phyloP scores from a whole-genome alignment of 2,113 vertebrate species.

The Vulpes lagopus region DNA sequence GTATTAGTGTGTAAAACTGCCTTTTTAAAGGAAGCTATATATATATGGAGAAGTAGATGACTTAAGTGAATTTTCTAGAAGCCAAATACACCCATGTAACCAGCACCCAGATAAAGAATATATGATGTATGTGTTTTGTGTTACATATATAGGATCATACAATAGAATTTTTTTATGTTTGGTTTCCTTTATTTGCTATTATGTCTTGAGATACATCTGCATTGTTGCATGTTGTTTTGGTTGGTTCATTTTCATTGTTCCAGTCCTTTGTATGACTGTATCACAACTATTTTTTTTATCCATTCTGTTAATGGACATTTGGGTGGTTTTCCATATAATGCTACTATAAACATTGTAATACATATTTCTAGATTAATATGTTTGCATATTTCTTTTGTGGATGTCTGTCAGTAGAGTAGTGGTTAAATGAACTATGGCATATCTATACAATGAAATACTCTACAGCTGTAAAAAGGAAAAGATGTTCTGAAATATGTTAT shows the following conservation, averaged over 20 bases:
- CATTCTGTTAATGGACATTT: not conserved
- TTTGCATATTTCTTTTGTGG: not conserved
- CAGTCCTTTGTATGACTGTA: not conserved
- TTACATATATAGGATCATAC: not conserved
- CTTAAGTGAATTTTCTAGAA: not conserved
- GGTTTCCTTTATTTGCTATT: constrained; percentile 28
- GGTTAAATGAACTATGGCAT: not conserved
- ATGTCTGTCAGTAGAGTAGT: not conserved
- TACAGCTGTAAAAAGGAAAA: not conserved
- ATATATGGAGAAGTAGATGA: not conserved
- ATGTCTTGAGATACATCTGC: not conserved
- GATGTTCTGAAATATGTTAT: not conserved
- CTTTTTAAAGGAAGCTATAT: not conserved
- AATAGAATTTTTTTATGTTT: not conserved
- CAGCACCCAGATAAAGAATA: not conserved
- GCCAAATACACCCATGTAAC: not conserved
- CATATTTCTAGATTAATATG: not conserved
- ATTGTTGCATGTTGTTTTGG: not conserved
- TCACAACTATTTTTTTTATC: not conserved
- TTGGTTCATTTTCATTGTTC: constrained; percentile 52
- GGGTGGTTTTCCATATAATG: not conserved
- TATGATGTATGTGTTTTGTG: not conserved
- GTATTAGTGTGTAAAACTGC: not conserved
- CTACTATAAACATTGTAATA: not conserved
- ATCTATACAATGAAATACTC: not conserved